Conservation (phyloP, 2,113 vertebrate genomes). For the Parus major region DNA sequence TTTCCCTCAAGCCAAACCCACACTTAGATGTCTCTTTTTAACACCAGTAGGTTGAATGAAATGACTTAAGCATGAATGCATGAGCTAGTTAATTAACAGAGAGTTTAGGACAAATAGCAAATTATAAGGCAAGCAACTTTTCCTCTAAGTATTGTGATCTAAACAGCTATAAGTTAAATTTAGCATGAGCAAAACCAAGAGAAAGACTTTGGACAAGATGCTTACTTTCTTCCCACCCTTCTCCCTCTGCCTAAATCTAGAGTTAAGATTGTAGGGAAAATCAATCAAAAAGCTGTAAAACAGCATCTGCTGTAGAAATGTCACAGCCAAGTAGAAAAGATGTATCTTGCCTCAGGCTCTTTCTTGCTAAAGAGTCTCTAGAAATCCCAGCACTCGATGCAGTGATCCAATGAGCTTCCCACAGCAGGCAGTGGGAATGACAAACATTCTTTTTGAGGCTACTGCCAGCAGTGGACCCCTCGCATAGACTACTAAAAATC, state of each 20-base stretch:
- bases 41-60: neutral
- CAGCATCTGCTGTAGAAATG: neutral
- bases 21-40: neutral
- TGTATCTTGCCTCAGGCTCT: neutral
- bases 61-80: neutral
- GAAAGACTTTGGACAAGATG: neutral
- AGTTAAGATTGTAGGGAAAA: neutral
- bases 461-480: neutral
- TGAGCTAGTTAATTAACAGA: neutral
- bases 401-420: neutral
- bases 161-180: neutral
- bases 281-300: neutral
- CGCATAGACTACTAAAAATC: neutral
- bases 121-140: neutral
- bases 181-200: neutral
- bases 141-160: neutral
- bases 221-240: neutral
- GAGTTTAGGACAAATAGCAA: neutral
- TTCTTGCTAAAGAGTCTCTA: neutral
- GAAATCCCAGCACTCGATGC: neutral
- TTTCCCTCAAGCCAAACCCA: neutral
- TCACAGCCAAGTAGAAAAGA: neutral
- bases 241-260: too few relatives aligned
- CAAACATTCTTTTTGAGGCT: constrained; percentile 4
- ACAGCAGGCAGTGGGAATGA: neutral